Evolutionary conservation across 2,113 vertebrate species (phyloP), one percentile per base, ranked within the genome.

Genomic region (Zapornia atra): DNA sequence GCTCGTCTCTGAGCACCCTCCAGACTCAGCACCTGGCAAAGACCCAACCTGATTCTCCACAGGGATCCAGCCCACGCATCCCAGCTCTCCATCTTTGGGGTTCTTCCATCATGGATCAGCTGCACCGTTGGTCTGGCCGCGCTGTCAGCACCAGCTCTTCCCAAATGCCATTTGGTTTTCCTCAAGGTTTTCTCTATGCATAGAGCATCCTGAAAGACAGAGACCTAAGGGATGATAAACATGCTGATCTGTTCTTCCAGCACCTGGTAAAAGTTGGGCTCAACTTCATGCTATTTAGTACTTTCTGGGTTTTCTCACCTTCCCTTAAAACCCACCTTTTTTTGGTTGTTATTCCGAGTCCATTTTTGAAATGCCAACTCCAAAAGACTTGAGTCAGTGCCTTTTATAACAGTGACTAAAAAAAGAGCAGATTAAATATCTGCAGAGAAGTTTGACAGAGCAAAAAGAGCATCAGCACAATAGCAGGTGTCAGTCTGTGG

Each of bases 401-500:
- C 92, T 96, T 96, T 96, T 92, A 73, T 96, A 88, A 66, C 36
- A 17, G 57, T 13, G 42, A 69, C 70, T 71, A 81, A 69, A 96
- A 88, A 88, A 92, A 46, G 19, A 53, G 79, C 1, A 63, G 93
- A 50, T 88, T 16, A 84, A 70, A 90, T 72, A 82, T 54, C 89
- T 88, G 57, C 82, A 29, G 88, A 77, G 90, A 92, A 70, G 65
- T 63, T 66, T 82, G 90, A 70, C 33, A 70, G 83, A 88, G 85
- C 64, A 90, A 79, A 90, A 80, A 59, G 84, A 86, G 71, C 81
- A 69, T 19, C 83, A 70, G 88, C 76, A 94, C 88, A 96, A 94
- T 91, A 88, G 93, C 90, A 65, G 96, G 85, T 96, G 95, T 96
- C 96, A 96, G 92, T 78, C 95, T 92, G 75, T 5, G 20, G 1